A percentile compares a stretch with the other conserved stretches of the same genome.
Conservation (phyloP, 1,140 invertebrate genomes). For the Uloborus diversus region DNA sequence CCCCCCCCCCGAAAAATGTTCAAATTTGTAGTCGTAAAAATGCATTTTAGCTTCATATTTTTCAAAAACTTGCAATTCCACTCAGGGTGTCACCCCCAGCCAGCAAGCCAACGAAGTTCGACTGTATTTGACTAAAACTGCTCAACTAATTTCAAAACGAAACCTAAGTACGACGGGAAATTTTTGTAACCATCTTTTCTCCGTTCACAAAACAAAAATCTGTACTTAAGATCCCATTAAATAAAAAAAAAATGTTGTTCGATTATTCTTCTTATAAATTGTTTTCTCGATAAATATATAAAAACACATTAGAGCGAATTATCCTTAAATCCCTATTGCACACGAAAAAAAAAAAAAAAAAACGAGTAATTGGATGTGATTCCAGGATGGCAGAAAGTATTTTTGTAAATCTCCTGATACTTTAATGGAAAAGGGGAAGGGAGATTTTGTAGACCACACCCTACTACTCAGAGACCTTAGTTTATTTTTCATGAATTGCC, state of each 20-base stretch:
- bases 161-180: too few species aligned
- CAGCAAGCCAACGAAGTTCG: too few species aligned
- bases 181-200: too few species aligned
- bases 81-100: too few species aligned
- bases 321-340: background rate
- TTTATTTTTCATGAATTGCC: slow-evolving; percentile 13
- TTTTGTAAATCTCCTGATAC: slow-evolving; percentile 9
- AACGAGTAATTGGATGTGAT: slow-evolving; percentile 2
- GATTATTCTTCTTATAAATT: background rate
- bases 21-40: too few species aligned
- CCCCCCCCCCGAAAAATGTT: too few species aligned
- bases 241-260: background rate
- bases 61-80: too few species aligned
- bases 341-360: background rate
- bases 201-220: too few species aligned
- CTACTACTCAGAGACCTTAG: background rate
- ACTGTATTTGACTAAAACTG: too few species aligned
- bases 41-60: too few species aligned
- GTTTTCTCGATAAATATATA: background rate
- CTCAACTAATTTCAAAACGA: too few species aligned
- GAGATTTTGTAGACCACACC: slow-evolving; percentile 12
- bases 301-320: background rate
- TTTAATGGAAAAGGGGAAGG: slow-evolving; percentile 23
- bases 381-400: background rate
- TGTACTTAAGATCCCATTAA: background rate